phyloP scores from a whole-genome alignment of 2,797 vertebrate genomes.

The Molossus alvarezi region DNA sequence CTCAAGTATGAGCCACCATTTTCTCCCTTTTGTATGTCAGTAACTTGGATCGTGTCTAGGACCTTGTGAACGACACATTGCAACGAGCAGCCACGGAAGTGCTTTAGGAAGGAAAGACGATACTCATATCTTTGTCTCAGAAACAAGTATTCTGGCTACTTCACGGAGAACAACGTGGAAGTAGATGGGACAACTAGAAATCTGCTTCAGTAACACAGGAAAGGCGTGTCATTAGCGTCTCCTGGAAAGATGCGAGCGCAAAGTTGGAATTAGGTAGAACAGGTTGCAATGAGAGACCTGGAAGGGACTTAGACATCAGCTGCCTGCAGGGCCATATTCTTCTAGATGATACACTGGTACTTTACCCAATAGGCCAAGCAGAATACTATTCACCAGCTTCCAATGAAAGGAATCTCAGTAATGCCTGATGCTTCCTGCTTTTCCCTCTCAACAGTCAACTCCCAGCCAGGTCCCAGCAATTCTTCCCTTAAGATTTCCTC shows the following conservation, averaged over 20 bases:
- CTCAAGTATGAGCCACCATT: not conserved
- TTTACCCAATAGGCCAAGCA: not conserved
- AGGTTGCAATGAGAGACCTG: not conserved
- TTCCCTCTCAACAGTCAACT: not conserved
- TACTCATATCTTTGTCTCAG: not conserved
- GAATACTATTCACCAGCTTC: not conserved
- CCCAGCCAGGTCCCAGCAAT: not conserved
- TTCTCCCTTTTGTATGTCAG: not conserved
- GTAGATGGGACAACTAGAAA: not conserved
- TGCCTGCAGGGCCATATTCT: not conserved
- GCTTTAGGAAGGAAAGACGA: constrained; percentile 4
- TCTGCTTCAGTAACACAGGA: no score
- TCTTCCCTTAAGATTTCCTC: not conserved
- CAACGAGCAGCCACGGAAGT: not conserved
- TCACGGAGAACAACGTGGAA: not conserved
- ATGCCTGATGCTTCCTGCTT: not conserved
- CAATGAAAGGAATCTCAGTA: not conserved
- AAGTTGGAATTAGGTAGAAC: not conserved
- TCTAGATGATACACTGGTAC: not conserved
- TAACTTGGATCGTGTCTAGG: not conserved
- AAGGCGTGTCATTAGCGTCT: no score
- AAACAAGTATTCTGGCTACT: not conserved
- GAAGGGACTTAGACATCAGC: not conserved
- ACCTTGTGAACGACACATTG: not conserved
- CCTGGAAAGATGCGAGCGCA: not conserved